Base-by-base conservation (phyloP, 2,113 vertebrate species). In the Ellobius talpinus region DNA sequence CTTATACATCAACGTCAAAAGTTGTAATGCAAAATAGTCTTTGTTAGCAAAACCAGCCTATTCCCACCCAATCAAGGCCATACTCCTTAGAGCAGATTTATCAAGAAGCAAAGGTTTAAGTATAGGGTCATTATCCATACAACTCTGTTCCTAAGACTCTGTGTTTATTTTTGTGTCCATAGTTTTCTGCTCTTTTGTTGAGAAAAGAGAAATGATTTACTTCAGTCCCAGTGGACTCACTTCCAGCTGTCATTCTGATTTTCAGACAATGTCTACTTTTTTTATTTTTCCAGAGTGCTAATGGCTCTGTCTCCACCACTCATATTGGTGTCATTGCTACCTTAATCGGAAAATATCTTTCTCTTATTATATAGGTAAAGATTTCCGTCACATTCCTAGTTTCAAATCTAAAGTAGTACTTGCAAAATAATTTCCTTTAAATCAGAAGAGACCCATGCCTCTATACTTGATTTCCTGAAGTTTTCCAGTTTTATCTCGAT, bases 71-170 rank as follows among this genome's bases (percentile, higher is more conserved):
- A 14, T 66, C 26, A 24, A 45, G 10, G 17, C 19, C 10, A 68
- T 70, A 77, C 70, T 5, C 31, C 5, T 70, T 17, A 85, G 19
- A 76, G 29, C 61, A 86, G 19, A 76, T 85, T 94, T 89, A 50
- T 23, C 5, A 72, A 10, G 50, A 55, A 76, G 26, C n/a, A 26
- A 24, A 73, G 47, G 7, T n/a, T 65, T 45, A 45, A 85, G n/a
- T 3, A 31, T 10, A 39, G 1, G 0, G 2, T 61, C 5, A 11
- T n/a, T 65, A 65, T 11, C 31, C 33, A 1, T 4, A 14, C 2
- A 68, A 5, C 61, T 10, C 26, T 21, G 5, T 74, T 74, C 36
- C 19, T 17, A 63, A 79, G 61, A 9, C 21, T 23, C 90, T 21
- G 5, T 84, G 55, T 33, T 95, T 63, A 88, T 70, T 82, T 73